phyloP scores from a whole-genome alignment of 2,888 invertebrate genomes.

The Polymixis flavicincta region DNA sequence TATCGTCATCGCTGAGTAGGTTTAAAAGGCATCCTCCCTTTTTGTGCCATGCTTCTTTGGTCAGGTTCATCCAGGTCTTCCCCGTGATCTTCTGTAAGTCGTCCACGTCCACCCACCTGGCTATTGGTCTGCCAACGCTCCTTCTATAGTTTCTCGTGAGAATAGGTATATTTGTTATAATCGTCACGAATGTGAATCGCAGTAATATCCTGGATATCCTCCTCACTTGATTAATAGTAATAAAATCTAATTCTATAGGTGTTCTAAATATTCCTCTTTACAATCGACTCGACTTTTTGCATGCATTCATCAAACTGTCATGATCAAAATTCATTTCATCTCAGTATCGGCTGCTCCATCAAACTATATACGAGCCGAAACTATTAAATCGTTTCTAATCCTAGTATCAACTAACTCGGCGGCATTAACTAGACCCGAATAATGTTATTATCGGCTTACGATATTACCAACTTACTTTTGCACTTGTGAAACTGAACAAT shows the following conservation, averaged over 20 bases:
- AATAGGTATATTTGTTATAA: not conserved
- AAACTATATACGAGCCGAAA: conserved; percentile 53
- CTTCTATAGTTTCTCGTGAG: too few relatives aligned
- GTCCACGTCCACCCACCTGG: not conserved
- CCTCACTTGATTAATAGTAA: conserved; percentile 21
- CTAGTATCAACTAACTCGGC: conserved; percentile 71
- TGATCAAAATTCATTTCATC: conserved; percentile 37
- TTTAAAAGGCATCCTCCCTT: too few relatives aligned
- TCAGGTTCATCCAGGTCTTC: too few relatives aligned
- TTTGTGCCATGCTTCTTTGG: too few relatives aligned
- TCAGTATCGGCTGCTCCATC: conserved; percentile 50
- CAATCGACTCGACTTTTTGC: conserved; percentile 43
- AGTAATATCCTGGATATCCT: not conserved
- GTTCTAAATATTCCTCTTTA: not conserved
- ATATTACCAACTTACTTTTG: conserved; percentile 59
- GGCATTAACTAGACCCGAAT: conserved; percentile 81
- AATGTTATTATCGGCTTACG: conserved; percentile 83
- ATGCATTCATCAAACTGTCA: conserved; percentile 56
- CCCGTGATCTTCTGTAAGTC: too few relatives aligned
- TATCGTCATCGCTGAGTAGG: not conserved
- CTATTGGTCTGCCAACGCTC: too few relatives aligned
- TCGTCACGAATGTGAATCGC: not conserved
- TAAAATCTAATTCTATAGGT: conserved; percentile 4
- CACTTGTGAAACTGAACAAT: not conserved
- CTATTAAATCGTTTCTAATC: conserved; percentile 67